Percentiles rank a stretch among this genome's conserved stretches.
phyloP scores from a whole-genome alignment of 30 jellyfish, hydroid and myxozoan species.

The Aurelia sp. region DNA sequence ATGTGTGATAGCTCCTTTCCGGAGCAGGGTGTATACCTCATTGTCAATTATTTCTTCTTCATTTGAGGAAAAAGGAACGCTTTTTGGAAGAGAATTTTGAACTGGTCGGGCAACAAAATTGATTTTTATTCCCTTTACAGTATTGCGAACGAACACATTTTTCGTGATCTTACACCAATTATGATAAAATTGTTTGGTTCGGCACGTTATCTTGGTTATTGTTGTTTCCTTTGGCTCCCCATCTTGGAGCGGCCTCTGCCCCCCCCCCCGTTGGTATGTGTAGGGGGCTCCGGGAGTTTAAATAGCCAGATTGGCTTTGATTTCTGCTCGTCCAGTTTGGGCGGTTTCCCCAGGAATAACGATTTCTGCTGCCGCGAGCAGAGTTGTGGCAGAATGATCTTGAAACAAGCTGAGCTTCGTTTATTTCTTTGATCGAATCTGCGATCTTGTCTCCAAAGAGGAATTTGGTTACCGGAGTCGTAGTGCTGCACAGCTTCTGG shows the following conservation, averaged over 20 bases:
- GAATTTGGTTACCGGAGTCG: background rate
- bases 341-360: background rate
- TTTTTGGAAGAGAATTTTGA: background rate
- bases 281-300: background rate
- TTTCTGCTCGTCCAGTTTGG: background rate
- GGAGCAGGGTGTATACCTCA: too few relatives aligned
- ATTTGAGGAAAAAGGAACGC: too few relatives aligned
- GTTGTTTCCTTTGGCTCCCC: background rate
- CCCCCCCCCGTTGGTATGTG: background rate
- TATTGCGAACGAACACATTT: background rate
- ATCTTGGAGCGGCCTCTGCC: background rate
- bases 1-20: background rate
- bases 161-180: background rate
- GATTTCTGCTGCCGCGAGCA: background rate
- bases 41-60: too few relatives aligned
- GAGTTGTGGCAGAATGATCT: background rate
- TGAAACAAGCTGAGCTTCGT: background rate
- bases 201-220: background rate
- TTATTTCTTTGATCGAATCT: background rate
- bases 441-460: background rate
- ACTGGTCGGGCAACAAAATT: background rate
- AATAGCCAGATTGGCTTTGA: background rate
- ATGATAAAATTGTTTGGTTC: background rate
- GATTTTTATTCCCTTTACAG: background rate
- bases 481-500: background rate